Conservation (phyloP, 2,797 vertebrate species). For the Odontamblyopus lacepedii region DNA sequence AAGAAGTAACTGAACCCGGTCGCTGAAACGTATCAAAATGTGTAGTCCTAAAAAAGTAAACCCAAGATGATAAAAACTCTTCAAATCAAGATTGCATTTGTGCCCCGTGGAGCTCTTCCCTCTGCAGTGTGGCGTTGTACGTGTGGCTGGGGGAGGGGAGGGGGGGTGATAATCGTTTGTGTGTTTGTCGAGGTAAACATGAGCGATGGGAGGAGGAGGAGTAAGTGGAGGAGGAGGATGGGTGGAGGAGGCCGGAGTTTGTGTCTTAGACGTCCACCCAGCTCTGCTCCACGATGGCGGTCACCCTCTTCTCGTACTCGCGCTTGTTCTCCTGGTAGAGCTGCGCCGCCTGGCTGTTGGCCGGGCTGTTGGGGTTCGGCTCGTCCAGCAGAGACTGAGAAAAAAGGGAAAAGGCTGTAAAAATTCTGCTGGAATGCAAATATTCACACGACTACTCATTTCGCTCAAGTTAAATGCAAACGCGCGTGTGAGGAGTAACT, state of each 20-base stretch:
- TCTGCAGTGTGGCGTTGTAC: background rate
- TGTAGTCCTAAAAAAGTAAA: background rate
- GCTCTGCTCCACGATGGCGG: constrained; percentile 98
- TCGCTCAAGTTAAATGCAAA: no score
- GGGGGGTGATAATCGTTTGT: constrained; percentile 30
- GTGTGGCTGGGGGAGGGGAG: background rate
- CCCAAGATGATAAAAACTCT: background rate
- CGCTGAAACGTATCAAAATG: no score
- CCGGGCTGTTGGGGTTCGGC: constrained; percentile 98
- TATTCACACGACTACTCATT: no score
- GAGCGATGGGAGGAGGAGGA: constrained; percentile 46
- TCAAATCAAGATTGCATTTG: background rate
- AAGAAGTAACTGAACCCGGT: no score
- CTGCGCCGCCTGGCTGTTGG: constrained; percentile 98
- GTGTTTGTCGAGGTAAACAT: constrained; percentile 71
- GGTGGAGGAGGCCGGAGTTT: background rate
- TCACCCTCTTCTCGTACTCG: constrained; percentile 98
- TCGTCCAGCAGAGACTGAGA: constrained; percentile 93
- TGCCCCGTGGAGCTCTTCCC: background rate
- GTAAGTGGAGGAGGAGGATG: background rate
- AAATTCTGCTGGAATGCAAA: background rate
- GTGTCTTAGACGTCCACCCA: constrained; percentile 92
- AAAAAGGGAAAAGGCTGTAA: background rate
- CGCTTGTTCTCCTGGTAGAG: constrained; percentile 99
- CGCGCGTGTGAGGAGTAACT: no score